Evolutionary conservation across 2,797 vertebrate genomes (phyloP).

Genomic region (Ctenopoma multispine): DNA sequence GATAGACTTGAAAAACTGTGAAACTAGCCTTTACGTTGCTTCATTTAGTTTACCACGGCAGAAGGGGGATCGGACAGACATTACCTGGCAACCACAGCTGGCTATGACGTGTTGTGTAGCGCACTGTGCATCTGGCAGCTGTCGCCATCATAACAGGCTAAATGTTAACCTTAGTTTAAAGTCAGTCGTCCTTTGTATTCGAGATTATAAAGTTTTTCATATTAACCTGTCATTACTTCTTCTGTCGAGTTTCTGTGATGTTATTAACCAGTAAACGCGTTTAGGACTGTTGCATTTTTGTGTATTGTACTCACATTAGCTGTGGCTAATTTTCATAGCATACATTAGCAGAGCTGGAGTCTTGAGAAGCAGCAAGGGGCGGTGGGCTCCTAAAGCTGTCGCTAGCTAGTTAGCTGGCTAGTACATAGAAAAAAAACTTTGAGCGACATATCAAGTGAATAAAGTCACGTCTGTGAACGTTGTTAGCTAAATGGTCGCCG

Average conservation of each 20-base stretch:
- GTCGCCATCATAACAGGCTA: constrained; percentile 72
- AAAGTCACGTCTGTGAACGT: not conserved
- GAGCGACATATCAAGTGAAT: not conserved
- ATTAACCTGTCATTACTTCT: not conserved
- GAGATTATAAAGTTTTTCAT: constrained; percentile 15
- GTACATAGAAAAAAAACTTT: not conserved
- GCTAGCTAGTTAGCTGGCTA: constrained; percentile 22
- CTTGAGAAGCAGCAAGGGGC: constrained; percentile 68
- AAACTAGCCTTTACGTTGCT: too few relatives aligned
- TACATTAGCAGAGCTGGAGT: constrained; percentile 56
- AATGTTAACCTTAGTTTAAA: constrained; percentile 47
- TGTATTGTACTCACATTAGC: constrained; percentile 28
- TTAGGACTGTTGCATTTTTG: not conserved
- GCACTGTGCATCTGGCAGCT: constrained; percentile 69
- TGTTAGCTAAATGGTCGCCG: not conserved
- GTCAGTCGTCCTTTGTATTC: constrained; percentile 37
- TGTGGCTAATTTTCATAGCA: constrained; percentile 35
- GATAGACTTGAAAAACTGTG: too few relatives aligned
- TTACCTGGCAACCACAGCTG: constrained; percentile 57
- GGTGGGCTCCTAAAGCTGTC: constrained; percentile 44
- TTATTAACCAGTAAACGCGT: constrained; percentile 25
- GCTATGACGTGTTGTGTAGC: constrained; percentile 32
- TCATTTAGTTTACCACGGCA: not conserved
- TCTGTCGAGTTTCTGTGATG: constrained; percentile 25
- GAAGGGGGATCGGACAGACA: constrained; percentile 1